phyloP scores from a whole-genome alignment of 2,797 vertebrate genomes.

The Masticophis lateralis region DNA sequence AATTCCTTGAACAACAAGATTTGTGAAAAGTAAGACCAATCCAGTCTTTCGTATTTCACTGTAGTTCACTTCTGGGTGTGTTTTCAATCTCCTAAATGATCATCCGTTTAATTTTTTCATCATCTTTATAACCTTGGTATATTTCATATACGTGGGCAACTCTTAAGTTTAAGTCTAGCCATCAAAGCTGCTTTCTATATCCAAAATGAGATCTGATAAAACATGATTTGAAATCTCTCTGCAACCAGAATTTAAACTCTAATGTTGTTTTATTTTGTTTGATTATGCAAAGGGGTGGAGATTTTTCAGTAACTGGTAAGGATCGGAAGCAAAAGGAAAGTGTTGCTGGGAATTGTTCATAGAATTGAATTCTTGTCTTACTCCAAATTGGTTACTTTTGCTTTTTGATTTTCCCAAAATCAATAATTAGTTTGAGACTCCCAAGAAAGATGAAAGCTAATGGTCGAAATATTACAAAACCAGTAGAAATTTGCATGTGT shows the following conservation, averaged over 20 bases:
- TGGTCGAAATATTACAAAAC: neutral
- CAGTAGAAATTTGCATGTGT: neutral
- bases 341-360: too few relatives aligned
- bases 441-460: neutral
- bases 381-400: neutral
- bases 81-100: neutral
- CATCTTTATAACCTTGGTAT: fast-evolving
- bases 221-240: neutral
- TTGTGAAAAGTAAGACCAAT: conserved; percentile 33
- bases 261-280: neutral
- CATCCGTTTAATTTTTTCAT: neutral
- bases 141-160: neutral
- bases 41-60: neutral
- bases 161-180: neutral
- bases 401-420: neutral
- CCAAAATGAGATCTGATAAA: neutral
- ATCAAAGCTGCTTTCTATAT: neutral
- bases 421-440: neutral
- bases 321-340: neutral
- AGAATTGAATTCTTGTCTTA: neutral
- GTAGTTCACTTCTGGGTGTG: neutral
- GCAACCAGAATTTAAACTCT: neutral
- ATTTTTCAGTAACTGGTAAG: neutral
- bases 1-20: conserved; percentile 8
- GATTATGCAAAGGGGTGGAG: neutral